phyloP scores from a whole-genome alignment of 2,797 vertebrate genomes.

The Gymnothorax javanicus region DNA sequence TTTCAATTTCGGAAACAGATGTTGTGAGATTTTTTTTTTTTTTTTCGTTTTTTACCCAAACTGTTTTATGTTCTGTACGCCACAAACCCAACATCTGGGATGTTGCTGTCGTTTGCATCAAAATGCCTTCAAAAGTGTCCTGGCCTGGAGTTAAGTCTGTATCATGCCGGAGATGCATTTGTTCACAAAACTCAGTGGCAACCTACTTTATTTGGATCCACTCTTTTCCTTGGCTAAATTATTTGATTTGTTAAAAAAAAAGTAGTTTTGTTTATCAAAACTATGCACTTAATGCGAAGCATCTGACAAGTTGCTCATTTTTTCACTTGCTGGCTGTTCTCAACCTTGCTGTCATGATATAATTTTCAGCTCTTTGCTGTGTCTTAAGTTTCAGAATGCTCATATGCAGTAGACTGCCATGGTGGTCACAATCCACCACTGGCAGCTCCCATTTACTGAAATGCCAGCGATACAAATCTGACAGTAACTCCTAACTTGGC shows the following conservation, averaged over 20 bases:
- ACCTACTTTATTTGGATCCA: not conserved
- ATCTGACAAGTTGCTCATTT: not conserved
- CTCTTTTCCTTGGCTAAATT: not conserved
- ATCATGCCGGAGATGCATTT: not conserved
- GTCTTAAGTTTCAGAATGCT: not conserved
- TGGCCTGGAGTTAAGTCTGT: not conserved
- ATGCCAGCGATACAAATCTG: not conserved
- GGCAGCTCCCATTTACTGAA: not conserved
- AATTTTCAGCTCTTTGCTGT: not conserved
- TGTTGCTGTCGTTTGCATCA: not conserved
- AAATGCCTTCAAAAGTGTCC: not conserved
- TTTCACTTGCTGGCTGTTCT: not conserved
- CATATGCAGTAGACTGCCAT: not conserved
- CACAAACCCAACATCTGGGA: not conserved
- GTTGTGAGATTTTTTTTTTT: not conserved
- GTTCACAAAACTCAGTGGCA: not conserved
- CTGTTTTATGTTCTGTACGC: not conserved
- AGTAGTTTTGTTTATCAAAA: not conserved
- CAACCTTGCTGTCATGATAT: conserved; percentile 4
- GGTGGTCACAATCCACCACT: not conserved
- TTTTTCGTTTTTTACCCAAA: not conserved
- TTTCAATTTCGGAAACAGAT: not conserved
- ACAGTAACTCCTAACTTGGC: not conserved
- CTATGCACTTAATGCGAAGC: not conserved
- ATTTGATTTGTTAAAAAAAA: not conserved